Conservation (phyloP, 2,888 invertebrate species). For the Athalia rosae region DNA sequence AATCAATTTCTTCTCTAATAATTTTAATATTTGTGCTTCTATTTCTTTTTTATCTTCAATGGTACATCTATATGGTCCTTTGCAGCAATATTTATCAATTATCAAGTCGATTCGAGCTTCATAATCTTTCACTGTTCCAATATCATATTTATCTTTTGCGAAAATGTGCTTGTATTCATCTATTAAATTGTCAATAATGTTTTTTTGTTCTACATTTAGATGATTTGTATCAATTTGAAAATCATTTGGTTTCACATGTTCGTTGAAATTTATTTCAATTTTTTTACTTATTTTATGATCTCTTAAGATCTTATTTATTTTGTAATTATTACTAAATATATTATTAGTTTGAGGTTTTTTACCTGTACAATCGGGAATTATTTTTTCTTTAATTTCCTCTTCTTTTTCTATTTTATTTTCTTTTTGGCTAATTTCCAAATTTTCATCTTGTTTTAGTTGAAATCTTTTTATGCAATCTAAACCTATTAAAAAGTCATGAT, state of each 20-base stretch:
- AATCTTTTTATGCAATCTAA: constrained; percentile 46
- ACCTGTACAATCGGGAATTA: constrained; percentile 24
- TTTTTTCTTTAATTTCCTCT: not conserved
- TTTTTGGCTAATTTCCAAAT: constrained; percentile 40
- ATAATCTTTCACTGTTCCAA: constrained; percentile 45
- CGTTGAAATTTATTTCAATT: constrained; percentile 47
- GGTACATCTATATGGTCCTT: constrained; percentile 49
- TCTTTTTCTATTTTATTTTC: not conserved
- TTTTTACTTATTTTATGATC: constrained; percentile 18
- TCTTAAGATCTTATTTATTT: constrained; percentile 17
- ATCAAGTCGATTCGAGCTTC: constrained; percentile 39
- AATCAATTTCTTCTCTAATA: constrained; percentile 40
- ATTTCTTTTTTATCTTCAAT: constrained; percentile 49
- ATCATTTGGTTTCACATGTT: constrained; percentile 45
- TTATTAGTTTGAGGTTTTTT: constrained; percentile 3
- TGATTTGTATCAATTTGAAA: constrained; percentile 44
- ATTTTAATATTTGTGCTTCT: constrained; percentile 46
- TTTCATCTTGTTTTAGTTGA: constrained; percentile 46
- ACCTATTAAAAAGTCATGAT: constrained; percentile 48
- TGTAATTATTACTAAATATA: not conserved
- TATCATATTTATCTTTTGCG: constrained; percentile 48
- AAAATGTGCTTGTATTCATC: constrained; percentile 46
- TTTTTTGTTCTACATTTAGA: constrained; percentile 46
- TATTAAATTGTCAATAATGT: constrained; percentile 44
- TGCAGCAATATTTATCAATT: constrained; percentile 46